Evolutionary conservation across 2,797 vertebrate species (phyloP).

Genomic region (Glyptemys insculpta): DNA sequence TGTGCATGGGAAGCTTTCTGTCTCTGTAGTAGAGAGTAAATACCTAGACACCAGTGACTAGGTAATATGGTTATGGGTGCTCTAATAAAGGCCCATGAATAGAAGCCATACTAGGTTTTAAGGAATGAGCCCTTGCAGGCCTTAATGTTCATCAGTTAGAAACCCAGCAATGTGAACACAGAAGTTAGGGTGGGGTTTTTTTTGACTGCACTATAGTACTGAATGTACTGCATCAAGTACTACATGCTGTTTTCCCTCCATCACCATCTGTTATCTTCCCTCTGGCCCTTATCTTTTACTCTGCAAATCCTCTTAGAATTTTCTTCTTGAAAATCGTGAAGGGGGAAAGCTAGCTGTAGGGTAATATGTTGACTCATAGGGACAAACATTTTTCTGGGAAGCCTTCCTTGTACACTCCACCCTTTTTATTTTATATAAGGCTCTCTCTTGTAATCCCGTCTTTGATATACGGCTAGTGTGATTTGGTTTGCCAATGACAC

Average conservation of each 20-base stretch:
- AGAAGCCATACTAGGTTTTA: background rate
- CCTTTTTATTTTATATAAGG: conserved; percentile 15
- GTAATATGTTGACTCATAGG: conserved; percentile 8
- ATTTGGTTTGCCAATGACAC: conserved; percentile 10
- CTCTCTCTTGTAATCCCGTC: background rate
- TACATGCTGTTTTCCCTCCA: conserved; percentile 68
- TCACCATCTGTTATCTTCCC: conserved; percentile 74
- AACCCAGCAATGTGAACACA: conserved; percentile 18
- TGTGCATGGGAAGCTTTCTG: background rate
- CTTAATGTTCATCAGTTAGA: conserved; percentile 47
- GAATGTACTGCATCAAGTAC: conserved; percentile 67
- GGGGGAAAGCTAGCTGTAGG: background rate
- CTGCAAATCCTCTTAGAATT: conserved; percentile 51
- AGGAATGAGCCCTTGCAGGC: conserved; percentile 34
- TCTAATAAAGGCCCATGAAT: background rate
- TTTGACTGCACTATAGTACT: conserved; percentile 42
- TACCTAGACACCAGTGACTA: background rate
- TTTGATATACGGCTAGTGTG: conserved; percentile 1
- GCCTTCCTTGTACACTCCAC: conserved; percentile 26
- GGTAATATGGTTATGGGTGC: background rate
- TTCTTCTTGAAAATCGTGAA: conserved; percentile 40
- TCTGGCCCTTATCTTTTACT: conserved; percentile 72
- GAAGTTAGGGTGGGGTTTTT: conserved; percentile 59
- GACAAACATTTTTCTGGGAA: conserved; percentile 9
- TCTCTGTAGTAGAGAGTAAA: background rate